phyloP scores from a whole-genome alignment of 2,113 vertebrate species.

The Symphodus melops region DNA sequence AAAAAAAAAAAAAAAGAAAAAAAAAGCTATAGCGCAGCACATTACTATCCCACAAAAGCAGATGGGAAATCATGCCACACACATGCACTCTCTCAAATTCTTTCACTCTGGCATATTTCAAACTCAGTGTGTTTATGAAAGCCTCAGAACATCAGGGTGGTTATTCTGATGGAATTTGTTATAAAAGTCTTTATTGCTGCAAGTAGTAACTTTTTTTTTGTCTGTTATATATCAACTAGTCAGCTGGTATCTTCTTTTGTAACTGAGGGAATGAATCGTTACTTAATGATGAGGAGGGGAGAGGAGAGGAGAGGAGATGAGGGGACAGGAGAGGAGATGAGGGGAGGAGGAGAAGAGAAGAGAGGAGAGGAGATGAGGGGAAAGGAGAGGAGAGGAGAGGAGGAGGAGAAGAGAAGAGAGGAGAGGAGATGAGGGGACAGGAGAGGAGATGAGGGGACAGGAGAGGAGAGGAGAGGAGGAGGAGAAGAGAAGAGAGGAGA shows the following conservation, averaged over 20 bases:
- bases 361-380: conserved; percentile 1
- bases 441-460: too few relatives aligned
- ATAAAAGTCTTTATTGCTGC: conserved; percentile 14
- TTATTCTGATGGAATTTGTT: conserved; percentile 19
- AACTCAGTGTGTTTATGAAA: conserved; percentile 25
- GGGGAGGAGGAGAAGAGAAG: not conserved
- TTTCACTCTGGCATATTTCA: conserved; percentile 22
- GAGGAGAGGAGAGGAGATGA: conserved; percentile 1
- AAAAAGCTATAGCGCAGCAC: conserved; percentile 57
- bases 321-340: conserved; percentile 18
- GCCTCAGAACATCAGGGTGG: conserved; percentile 27
- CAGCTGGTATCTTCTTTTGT: not conserved
- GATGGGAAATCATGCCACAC: conserved; percentile 69
- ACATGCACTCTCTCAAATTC: conserved; percentile 64
- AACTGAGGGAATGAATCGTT: conserved; percentile 30
- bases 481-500: too few relatives aligned
- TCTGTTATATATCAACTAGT: not conserved
- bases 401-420: too few relatives aligned
- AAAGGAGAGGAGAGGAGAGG: conserved; percentile 7
- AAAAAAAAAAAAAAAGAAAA: too few relatives aligned
- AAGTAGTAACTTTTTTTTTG: conserved; percentile 2
- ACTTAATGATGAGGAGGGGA: conserved; percentile 18
- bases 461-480: not conserved
- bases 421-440: too few relatives aligned
- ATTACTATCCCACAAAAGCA: conserved; percentile 59